Evolutionary conservation across 2,797 vertebrate genomes (phyloP).

Genomic region (Picus viridis): DNA sequence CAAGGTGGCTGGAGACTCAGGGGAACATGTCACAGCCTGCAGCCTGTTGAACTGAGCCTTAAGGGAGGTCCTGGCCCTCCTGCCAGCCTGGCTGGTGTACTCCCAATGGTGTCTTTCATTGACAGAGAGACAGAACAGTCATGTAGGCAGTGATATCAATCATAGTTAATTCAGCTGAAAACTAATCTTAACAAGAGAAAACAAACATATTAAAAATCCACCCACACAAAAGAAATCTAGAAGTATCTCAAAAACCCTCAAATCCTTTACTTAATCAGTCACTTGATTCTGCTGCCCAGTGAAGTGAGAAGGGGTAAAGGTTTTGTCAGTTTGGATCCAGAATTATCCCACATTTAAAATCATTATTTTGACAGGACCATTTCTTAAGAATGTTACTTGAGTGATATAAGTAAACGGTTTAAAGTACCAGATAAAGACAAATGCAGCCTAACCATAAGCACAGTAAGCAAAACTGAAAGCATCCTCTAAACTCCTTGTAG

Average conservation of each 20-base stretch:
- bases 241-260: accelerated
- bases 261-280: neutral
- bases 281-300: neutral
- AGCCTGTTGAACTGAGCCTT: neutral
- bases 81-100: neutral
- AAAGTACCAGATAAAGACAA: neutral
- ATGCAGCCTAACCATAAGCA: neutral
- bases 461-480: neutral
- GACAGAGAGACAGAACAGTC: neutral
- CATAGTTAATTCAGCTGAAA: neutral
- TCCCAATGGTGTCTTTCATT: neutral
- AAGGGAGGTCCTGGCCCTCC: neutral
- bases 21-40: neutral
- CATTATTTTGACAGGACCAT: neutral
- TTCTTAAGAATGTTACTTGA: neutral
- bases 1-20: neutral
- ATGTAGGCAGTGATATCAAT: neutral
- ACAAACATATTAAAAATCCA: neutral
- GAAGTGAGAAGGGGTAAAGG: too few species aligned
- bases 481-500: neutral
- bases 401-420: neutral
- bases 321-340: neutral
- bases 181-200: neutral
- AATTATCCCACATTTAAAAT: neutral
- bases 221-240: neutral